Evolutionary conservation across 2,797 vertebrate species (phyloP).

Genomic region (Enteromius radiatus): DNA sequence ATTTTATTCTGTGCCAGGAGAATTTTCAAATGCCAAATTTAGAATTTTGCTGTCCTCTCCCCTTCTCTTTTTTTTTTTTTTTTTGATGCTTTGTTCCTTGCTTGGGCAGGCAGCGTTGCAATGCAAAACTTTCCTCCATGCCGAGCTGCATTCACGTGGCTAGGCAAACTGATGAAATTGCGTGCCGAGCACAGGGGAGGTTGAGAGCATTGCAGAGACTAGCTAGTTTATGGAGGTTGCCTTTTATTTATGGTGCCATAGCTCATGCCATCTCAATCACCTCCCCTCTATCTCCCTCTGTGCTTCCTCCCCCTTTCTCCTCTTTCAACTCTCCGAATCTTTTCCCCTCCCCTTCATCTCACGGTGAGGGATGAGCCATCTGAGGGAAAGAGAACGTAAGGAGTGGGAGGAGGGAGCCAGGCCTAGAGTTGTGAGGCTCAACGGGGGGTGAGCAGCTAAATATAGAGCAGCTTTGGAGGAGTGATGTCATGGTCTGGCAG

Average conservation of each 20-base stretch:
- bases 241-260: slow-evolving; percentile 70
- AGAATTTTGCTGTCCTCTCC: slow-evolving; percentile 48
- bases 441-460: slow-evolving; percentile 77
- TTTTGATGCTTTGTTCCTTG: slow-evolving; percentile 43
- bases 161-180: slow-evolving; percentile 46
- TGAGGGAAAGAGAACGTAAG: slow-evolving; percentile 51
- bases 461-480: slow-evolving; percentile 78
- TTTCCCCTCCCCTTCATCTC: slow-evolving; percentile 60
- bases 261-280: slow-evolving; percentile 64
- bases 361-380: slow-evolving; percentile 65
- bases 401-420: slow-evolving; percentile 49
- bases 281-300: background rate
- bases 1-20: slow-evolving; percentile 78
- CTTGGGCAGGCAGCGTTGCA: slow-evolving; percentile 65
- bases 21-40: slow-evolving; percentile 80
- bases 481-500: slow-evolving; percentile 77
- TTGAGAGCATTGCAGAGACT: background rate
- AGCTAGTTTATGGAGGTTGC: slow-evolving; percentile 63
- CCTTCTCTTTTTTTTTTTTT: too few species aligned
- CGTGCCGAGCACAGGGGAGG: slow-evolving; percentile 32
- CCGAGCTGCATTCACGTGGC: slow-evolving; percentile 10
- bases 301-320: slow-evolving; percentile 21
- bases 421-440: slow-evolving; percentile 66
- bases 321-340: slow-evolving; percentile 54
- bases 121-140: slow-evolving; percentile 15